phyloP scores from a whole-genome alignment of 2,113 vertebrate species.

The Xenopus laevis region DNA sequence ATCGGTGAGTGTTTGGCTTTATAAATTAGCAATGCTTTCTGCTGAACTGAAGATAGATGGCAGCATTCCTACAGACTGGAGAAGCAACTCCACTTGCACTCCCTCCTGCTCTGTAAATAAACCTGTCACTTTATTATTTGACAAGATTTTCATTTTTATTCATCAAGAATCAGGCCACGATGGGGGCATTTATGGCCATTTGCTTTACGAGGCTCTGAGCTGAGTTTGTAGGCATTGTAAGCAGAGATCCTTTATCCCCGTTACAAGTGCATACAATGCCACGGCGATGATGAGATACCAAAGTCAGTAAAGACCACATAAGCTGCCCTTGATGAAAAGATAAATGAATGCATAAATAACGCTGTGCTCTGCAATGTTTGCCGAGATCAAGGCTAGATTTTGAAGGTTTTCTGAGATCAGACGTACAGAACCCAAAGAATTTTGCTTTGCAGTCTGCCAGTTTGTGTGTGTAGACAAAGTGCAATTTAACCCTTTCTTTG shows the following conservation, averaged over 20 bases:
- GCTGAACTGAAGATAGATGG: slow-evolving; percentile 89
- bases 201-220: slow-evolving; percentile 72
- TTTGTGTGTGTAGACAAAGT: slow-evolving; percentile 60
- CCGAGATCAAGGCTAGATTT: slow-evolving; percentile 91
- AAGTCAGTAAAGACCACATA: slow-evolving; percentile 85
- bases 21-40: slow-evolving; percentile 68
- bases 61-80: slow-evolving; percentile 89
- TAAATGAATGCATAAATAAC: slow-evolving; percentile 90
- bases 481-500: slow-evolving; percentile 11
- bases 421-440: slow-evolving; percentile 80
- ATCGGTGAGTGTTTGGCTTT: slow-evolving; percentile 67
- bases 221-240: slow-evolving; percentile 82
- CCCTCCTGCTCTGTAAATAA: slow-evolving; percentile 77
- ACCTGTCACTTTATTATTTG: slow-evolving; percentile 89
- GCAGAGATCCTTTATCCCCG: slow-evolving; percentile 80
- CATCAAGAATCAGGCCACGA: slow-evolving; percentile 79
- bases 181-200: slow-evolving; percentile 79
- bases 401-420: slow-evolving; percentile 87
- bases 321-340: slow-evolving; percentile 88
- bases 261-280: slow-evolving; percentile 82
- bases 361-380: slow-evolving; percentile 82
- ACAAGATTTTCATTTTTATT: slow-evolving; percentile 89
- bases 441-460: slow-evolving; percentile 67
- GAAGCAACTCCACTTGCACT: slow-evolving; percentile 62
- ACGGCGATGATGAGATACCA: slow-evolving; percentile 77